A percentile compares a stretch with the other conserved stretches of the same genome.
phyloP scores from a whole-genome alignment of 2,888 invertebrate genomes.

The Phanerotoma sp. region DNA sequence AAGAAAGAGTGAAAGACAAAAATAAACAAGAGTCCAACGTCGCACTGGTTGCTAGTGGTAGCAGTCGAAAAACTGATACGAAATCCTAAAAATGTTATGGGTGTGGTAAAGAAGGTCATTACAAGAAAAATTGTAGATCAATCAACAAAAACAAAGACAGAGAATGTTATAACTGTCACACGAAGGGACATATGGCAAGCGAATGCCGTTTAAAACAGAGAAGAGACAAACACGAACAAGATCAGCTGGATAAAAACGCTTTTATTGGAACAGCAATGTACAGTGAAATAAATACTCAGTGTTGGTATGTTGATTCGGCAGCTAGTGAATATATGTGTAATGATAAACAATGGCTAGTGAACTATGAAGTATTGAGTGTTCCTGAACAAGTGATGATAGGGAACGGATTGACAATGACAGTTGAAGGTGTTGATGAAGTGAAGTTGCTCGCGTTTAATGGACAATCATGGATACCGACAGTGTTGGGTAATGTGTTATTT shows the following conservation, averaged over 20 bases:
- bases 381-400: neutral
- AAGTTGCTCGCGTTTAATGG: neutral
- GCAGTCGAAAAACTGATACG: no score
- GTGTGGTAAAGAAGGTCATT: slow-evolving; percentile 1
- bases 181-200: neutral
- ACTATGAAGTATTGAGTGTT: neutral
- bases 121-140: neutral
- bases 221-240: neutral
- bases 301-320: neutral
- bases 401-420: neutral
- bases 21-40: no score
- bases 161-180: neutral
- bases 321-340: neutral
- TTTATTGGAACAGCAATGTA: neutral
- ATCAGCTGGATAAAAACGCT: neutral
- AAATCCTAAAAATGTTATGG: neutral
- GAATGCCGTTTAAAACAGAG: neutral
- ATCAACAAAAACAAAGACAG: neutral
- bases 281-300: neutral
- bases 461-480: neutral
- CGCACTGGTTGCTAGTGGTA: neutral
- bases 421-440: neutral
- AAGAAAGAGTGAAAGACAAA: neutral
- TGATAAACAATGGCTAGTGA: neutral
- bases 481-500: neutral